Evolutionary conservation across 1,140 invertebrate species (phyloP), one percentile per base, ranked within the genome.

Genomic region (Limonius californicus): DNA sequence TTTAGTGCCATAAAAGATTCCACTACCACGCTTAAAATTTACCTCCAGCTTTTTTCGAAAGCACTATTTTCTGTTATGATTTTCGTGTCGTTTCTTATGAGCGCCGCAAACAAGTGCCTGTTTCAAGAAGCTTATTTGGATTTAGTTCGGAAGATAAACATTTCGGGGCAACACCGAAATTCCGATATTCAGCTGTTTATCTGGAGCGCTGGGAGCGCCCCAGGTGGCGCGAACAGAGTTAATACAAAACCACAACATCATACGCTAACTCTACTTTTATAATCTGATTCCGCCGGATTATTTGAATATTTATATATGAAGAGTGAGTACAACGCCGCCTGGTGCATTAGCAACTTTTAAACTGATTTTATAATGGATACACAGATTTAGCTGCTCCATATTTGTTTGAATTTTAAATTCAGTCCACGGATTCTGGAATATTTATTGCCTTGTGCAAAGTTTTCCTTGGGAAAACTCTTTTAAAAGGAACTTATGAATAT

Each of bases 231-330:
- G 61, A 59, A 59, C 39, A 30, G 61, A 66, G 68, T 69, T 72
- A 72, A 71, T 69, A 66, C 71, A 68, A 70, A 72, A 71, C 68
- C 71, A 71, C 63, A 71, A 72, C 71, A 72, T 68, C 71, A 70
- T 69, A 72, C 68, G 68, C 66, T 61, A 68, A 66, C 70, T 68
- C 65, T 64, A 70, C 69, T 72, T 70, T 70, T 69, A 71, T 72
- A 72, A 72, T 71, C 71, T 65, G 69, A 70, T 71, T 71, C 68
- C 54, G 59, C 14, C 47, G 68, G 69, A 71, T 72, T 72, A 72
- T 71, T 70, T 71, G 70, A 72, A 72, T 72, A 72, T 72, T 72
- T 72, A 72, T 72, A 72, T 66, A 64, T 66, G 70, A 68, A 72
- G 70, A 68, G 70, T 65, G 63, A 57, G 62, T 59, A 64, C 54